A percentile compares a stretch with the other conserved stretches of the same genome.
Conservation (phyloP, 2,113 vertebrate species). For the Antigone vipio region DNA sequence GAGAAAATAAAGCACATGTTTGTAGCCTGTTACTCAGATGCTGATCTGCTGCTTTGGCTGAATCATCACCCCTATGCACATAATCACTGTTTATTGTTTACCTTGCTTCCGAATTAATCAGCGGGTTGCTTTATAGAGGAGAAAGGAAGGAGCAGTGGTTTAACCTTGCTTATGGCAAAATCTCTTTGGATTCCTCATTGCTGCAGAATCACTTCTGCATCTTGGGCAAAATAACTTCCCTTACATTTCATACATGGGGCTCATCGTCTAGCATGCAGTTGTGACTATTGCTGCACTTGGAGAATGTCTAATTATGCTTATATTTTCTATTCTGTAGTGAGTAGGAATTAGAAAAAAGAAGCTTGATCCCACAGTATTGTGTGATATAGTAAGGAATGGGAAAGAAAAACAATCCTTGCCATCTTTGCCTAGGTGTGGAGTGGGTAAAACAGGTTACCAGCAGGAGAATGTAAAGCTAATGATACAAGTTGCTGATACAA, state of each 20-base stretch:
- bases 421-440: not conserved
- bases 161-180: constrained; percentile 32
- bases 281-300: not conserved
- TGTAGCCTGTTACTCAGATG: constrained; percentile 36
- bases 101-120: constrained; percentile 51
- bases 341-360: not conserved
- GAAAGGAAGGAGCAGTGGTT: constrained; percentile 30
- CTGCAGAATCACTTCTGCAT: not conserved
- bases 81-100: constrained; percentile 61
- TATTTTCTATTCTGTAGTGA: not conserved
- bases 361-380: not conserved
- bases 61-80: constrained; percentile 51
- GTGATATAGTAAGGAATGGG: not conserved
- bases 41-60: constrained; percentile 39
- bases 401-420: not conserved
- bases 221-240: not conserved
- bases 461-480: not conserved
- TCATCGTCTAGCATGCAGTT: not conserved
- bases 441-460: not conserved
- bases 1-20: constrained; percentile 33
- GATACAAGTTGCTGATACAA: not conserved
- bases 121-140: not conserved
- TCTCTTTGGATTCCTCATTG: not conserved
- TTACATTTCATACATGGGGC: not conserved
- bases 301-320: not conserved